Evolutionary conservation across 2,797 vertebrate genomes (phyloP).

Genomic region (Pelochelys cantorii): DNA sequence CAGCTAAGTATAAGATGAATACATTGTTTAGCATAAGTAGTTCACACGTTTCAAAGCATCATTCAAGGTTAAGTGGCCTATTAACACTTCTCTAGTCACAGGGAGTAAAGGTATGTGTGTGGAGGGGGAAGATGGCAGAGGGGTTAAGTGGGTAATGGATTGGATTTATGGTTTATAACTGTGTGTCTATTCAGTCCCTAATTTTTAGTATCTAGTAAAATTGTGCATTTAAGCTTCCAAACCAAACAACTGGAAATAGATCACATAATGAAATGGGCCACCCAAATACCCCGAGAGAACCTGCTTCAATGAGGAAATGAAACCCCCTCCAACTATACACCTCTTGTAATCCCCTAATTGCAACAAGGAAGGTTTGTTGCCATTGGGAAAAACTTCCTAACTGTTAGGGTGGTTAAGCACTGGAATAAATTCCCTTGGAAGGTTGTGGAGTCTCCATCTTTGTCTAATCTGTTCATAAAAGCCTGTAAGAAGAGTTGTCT

Average conservation of each 20-base stretch:
- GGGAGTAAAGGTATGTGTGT: no score
- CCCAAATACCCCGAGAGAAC: not conserved
- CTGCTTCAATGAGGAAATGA: not conserved
- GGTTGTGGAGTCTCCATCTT: not conserved
- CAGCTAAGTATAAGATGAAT: not conserved
- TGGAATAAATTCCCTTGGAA: not conserved
- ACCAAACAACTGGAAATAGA: not conserved
- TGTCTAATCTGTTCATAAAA: not conserved
- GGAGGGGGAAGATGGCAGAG: not conserved
- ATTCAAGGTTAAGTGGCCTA: not conserved
- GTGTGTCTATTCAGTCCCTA: not conserved
- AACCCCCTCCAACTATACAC: not conserved
- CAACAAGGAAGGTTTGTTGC: not conserved
- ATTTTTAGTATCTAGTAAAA: not conserved
- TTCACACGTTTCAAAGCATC: not conserved
- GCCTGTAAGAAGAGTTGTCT: no score
- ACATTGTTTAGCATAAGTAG: not conserved
- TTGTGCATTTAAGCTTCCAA: not conserved
- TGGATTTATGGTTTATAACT: no score
- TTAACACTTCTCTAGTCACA: not conserved
- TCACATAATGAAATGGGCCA: not conserved
- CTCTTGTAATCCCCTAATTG: not conserved
- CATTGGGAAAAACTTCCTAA: not conserved
- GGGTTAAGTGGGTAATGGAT: not conserved
- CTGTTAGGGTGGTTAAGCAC: not conserved